phyloP scores from a whole-genome alignment of 2,113 vertebrate genomes.

The Penelope pileata region DNA sequence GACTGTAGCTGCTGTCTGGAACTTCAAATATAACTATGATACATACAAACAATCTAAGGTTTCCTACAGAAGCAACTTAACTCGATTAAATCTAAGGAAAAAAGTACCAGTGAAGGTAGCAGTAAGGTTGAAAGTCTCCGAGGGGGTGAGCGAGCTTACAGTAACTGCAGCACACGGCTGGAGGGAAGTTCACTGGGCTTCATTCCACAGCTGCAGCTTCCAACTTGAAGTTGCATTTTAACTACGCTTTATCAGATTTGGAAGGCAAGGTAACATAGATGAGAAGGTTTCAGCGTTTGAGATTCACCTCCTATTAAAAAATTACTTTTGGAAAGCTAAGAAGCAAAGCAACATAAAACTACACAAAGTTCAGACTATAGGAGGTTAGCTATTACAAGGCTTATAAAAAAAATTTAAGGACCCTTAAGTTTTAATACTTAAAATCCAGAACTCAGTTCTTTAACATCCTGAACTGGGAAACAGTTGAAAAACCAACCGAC shows the following conservation, averaged over 20 bases:
- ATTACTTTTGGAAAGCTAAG: not conserved
- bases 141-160: not conserved
- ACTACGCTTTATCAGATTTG: not conserved
- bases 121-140: conserved; percentile 8
- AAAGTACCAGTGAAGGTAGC: not conserved
- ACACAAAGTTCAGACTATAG: not conserved
- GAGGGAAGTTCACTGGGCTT: not conserved
- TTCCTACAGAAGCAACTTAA: not conserved
- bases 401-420: not conserved
- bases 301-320: not conserved
- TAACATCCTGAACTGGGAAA: not conserved
- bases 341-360: not conserved
- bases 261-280: conserved; percentile 5
- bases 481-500: not conserved
- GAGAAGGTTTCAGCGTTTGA: not conserved
- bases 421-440: not conserved
- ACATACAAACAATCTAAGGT: not conserved
- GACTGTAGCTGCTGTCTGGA: not conserved
- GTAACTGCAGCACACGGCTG: not conserved
- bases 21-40: not conserved
- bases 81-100: not conserved
- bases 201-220: not conserved
- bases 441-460: not conserved
- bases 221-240: conserved; percentile 13
- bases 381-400: not conserved